phyloP scores from a whole-genome alignment of 2,113 vertebrate genomes.

The Alethe diademata region DNA sequence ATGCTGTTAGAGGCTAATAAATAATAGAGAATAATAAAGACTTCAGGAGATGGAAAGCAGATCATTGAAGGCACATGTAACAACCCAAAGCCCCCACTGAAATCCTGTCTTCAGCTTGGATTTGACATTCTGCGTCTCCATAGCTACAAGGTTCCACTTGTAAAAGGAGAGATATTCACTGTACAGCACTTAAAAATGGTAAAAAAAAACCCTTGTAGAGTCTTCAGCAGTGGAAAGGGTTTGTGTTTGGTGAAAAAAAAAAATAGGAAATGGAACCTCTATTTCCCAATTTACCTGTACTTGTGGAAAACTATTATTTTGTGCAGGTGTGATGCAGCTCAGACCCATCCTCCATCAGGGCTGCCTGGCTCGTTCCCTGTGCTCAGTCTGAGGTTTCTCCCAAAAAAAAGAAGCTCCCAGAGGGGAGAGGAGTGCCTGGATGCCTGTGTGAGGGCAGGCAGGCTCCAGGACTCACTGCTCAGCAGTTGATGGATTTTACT shows the following conservation, averaged over 20 bases:
- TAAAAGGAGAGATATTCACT: slow-evolving; percentile 19
- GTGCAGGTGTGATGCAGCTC: background rate
- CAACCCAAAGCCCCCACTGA: background rate
- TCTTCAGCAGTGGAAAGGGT: background rate
- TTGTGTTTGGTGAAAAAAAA: background rate
- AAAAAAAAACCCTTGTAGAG: background rate
- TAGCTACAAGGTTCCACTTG: slow-evolving; percentile 66
- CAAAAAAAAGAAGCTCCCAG: background rate
- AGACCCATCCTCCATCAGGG: background rate
- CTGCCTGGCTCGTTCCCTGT: background rate
- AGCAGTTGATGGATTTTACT: background rate
- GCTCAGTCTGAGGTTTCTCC: background rate
- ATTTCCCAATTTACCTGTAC: background rate
- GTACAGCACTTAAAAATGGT: slow-evolving; percentile 7
- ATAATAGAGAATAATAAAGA: background rate
- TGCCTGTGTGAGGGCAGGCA: background rate
- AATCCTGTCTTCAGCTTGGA: slow-evolving; percentile 38
- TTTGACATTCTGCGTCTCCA: slow-evolving; percentile 63
- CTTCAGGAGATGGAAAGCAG: background rate
- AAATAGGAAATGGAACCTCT: background rate
- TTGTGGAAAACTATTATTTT: background rate
- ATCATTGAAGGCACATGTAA: background rate
- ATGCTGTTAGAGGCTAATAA: background rate
- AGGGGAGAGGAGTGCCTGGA: background rate
- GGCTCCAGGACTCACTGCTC: background rate